These are phyloP conservation scores for Peromyscus aztecus DNA, from an alignment of 2,797 vertebrate species.

Conservation along the genomic window DNA sequence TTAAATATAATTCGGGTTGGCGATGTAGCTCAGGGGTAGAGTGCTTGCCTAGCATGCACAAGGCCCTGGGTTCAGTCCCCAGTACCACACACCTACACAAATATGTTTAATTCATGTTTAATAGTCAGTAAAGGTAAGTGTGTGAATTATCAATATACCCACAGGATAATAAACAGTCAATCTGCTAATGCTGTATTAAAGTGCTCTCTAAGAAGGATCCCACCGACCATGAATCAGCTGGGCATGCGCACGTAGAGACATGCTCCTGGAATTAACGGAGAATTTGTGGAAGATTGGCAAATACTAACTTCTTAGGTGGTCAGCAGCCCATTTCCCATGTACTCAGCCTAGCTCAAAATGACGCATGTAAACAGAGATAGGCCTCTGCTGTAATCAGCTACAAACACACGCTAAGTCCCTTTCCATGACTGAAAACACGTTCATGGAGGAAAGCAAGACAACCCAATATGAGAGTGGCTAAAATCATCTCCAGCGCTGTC, in stretches of 20 bases:
- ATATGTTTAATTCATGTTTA: slow-evolving; percentile 13
- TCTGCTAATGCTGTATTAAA: slow-evolving; percentile 34
- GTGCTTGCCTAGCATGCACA: neutral
- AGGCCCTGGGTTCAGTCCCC: neutral
- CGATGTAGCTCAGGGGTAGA: neutral
- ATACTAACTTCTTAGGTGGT: slow-evolving; percentile 78
- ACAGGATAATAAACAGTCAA: slow-evolving; percentile 11
- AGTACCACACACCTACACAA: neutral
- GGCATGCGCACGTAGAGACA: slow-evolving; percentile 1
- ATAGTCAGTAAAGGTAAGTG: neutral
- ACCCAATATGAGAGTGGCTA: slow-evolving; percentile 11
- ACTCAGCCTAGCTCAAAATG: slow-evolving; percentile 82
- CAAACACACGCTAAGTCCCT: slow-evolving; percentile 66
- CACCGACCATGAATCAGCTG: neutral
- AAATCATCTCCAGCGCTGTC: neutral
- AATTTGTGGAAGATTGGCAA: slow-evolving; percentile 85
- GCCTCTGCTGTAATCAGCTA: slow-evolving; percentile 74
- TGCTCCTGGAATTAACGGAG: slow-evolving; percentile 53
- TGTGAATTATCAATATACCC: neutral
- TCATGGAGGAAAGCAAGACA: slow-evolving; percentile 49
- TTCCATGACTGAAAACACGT: slow-evolving; percentile 48
- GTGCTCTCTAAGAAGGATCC: slow-evolving; percentile 27
- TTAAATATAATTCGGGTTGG: slow-evolving; percentile 10
- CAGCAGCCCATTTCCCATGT: slow-evolving; percentile 75
- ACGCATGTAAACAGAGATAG: slow-evolving; percentile 87